Base-by-base conservation (phyloP, 2,888 invertebrate genomes). In the Cyrtodaria siliqua region DNA sequence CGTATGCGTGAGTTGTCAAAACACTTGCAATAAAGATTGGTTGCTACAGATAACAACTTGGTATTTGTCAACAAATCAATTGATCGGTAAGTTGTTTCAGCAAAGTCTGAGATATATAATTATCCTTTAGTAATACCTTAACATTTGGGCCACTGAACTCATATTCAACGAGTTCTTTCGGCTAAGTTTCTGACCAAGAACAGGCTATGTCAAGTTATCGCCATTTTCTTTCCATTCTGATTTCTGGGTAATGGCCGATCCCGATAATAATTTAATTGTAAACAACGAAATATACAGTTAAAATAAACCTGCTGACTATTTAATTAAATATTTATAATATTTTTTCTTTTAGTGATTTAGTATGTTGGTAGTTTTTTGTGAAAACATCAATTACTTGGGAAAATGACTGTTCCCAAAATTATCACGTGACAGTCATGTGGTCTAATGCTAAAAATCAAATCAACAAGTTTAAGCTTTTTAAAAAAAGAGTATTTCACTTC, bases 81-180 rank as follows among this genome's bases (percentile, higher is more conserved):
- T 33, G 33, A 33, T 33, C 33, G 33, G 33, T 33, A 8, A 8
- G 6, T 33, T 33, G 4, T 33, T 8, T 12, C 33, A 8, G 12
- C 16, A 47, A 47, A 47, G 4, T 47, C 47, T 4, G n/a, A 2
- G 50, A 38, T n/a, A 27, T 62, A 56, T 56, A 12, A 33, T 33
- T 16, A 52, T 44, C 33, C 14, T 33, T 59, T 44, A 4, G 12
- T 53, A 49, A 52, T 79, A 86, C 86, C 84, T 85, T 72, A 86
- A 72, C 77, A 86, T 85, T 75, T 86, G 87, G 80, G 86, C 83
- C 74, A 84, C 86, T 78, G 87, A 85, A 83, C 87, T 87, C 87
- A 87, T 87, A 60, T 84, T 79, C 77, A 62, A 77, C 68, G 83
- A 83, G 79, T 80, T 80, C 80, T 72, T 62, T 76, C 71, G 81